phyloP scores from a whole-genome alignment of 2,113 vertebrate genomes.

The Odontophorus gujanensis region DNA sequence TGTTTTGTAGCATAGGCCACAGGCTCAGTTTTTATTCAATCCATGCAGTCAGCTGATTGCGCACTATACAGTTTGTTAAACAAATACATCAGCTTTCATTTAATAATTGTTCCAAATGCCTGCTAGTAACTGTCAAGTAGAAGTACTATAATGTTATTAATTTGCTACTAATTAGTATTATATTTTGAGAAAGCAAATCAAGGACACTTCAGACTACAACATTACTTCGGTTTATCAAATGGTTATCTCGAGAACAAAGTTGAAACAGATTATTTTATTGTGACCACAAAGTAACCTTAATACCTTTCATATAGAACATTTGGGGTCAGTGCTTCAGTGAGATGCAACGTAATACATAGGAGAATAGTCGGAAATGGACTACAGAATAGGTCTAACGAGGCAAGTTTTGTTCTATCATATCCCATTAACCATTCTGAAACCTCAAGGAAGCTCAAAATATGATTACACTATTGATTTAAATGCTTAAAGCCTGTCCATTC shows the following conservation, averaged over 20 bases:
- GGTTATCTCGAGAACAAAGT: background rate
- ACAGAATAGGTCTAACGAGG: background rate
- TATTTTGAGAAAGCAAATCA: slow-evolving; percentile 15
- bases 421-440: background rate
- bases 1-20: background rate
- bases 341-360: background rate
- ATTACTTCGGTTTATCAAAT: background rate
- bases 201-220: slow-evolving; percentile 6
- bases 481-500: background rate
- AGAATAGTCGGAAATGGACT: background rate
- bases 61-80: background rate
- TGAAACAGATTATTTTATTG: background rate
- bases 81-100: background rate
- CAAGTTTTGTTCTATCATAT: background rate
- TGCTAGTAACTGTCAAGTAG: background rate
- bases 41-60: background rate
- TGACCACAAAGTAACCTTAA: background rate
- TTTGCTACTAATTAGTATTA: slow-evolving; percentile 1
- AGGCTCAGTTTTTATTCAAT: background rate
- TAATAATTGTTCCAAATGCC: background rate
- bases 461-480: background rate
- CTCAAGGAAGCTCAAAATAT: background rate
- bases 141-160: background rate
- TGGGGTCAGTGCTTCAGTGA: background rate
- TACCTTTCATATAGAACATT: background rate